These are phyloP conservation scores for Ochropleura plecta DNA, from an alignment of 2,888 invertebrate species.

Conservation along the genomic window DNA sequence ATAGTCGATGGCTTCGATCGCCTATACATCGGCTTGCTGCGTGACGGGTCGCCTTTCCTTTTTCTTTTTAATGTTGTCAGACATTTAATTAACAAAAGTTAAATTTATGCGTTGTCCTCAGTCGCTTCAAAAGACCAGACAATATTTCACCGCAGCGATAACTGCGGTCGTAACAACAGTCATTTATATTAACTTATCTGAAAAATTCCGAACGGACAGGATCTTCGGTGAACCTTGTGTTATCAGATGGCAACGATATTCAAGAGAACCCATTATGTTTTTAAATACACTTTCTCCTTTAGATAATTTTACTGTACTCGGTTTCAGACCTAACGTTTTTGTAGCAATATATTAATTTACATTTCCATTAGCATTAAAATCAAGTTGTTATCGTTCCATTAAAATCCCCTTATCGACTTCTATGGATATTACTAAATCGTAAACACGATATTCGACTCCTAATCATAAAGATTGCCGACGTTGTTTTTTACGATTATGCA, in stretches of 20 bases:
- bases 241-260: conserved; percentile 59
- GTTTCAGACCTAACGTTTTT: conserved; percentile 23
- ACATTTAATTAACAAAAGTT: conserved; percentile 63
- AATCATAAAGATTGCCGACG: conserved; percentile 38
- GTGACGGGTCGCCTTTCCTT: conserved; percentile 48
- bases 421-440: conserved; percentile 46
- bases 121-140: conserved; percentile 47
- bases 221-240: conserved; percentile 53
- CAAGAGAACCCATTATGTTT: conserved; percentile 44
- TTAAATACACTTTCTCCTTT: conserved; percentile 42
- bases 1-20: conserved; percentile 11
- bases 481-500: conserved; percentile 41
- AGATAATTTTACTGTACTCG: conserved; percentile 5
- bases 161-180: conserved; percentile 56
- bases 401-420: conserved; percentile 43
- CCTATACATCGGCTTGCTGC: conserved; percentile 7
- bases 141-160: conserved; percentile 59
- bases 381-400: conserved; percentile 49
- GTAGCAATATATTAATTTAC: conserved; percentile 31
- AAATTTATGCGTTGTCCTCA: conserved; percentile 54
- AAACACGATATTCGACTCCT: conserved; percentile 42
- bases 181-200: conserved; percentile 64
- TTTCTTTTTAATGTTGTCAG: conserved; percentile 52
- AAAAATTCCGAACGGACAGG: conserved; percentile 46
- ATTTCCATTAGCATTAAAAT: conserved; percentile 52